phyloP scores from a whole-genome alignment of 2,888 invertebrate genomes.

The Cheilosia grossa region DNA sequence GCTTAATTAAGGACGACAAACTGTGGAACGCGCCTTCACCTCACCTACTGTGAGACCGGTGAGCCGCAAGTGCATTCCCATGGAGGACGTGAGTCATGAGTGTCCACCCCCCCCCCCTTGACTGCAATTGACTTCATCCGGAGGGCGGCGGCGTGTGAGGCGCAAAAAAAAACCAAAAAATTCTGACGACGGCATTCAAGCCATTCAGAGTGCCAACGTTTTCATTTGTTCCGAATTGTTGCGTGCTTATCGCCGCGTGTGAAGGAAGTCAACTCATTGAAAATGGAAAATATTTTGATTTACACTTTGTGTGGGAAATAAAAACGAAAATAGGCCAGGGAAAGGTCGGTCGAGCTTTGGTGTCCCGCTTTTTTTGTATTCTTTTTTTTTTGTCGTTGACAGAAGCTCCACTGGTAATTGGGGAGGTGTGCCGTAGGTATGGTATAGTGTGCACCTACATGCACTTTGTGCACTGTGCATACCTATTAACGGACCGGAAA shows the following conservation, averaged over 20 bases:
- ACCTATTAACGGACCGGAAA: slow-evolving; percentile 45
- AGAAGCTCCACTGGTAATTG: slow-evolving; percentile 24
- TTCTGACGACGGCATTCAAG: background rate
- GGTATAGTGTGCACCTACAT: too few species aligned
- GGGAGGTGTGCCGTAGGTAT: background rate
- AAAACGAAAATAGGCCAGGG: slow-evolving; percentile 33
- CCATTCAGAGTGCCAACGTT: slow-evolving; percentile 24
- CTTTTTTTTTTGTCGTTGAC: background rate
- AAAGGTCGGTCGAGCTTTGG: slow-evolving; percentile 20
- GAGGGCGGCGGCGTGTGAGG: background rate
- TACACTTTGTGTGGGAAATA: background rate
- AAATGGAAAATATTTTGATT: slow-evolving; percentile 43
- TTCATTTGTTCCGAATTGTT: slow-evolving; percentile 66
- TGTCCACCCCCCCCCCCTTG: background rate
- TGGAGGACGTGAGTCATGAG: slow-evolving; percentile 1
- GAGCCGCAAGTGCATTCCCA: slow-evolving; percentile 5
- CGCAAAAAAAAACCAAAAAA: background rate
- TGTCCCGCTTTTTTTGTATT: slow-evolving; percentile 13
- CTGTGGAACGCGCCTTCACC: background rate
- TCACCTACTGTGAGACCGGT: background rate
- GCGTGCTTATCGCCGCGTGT: slow-evolving; percentile 66
- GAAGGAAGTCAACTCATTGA: slow-evolving; percentile 61
- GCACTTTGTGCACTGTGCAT: slow-evolving; percentile 17
- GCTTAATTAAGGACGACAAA: slow-evolving; percentile 19
- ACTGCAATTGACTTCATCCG: slow-evolving; percentile 45